A percentile compares a stretch with the other conserved stretches of the same genome.
Evolutionary conservation across 2,113 vertebrate species (phyloP).

Genomic region (Perognathus longimembris): DNA sequence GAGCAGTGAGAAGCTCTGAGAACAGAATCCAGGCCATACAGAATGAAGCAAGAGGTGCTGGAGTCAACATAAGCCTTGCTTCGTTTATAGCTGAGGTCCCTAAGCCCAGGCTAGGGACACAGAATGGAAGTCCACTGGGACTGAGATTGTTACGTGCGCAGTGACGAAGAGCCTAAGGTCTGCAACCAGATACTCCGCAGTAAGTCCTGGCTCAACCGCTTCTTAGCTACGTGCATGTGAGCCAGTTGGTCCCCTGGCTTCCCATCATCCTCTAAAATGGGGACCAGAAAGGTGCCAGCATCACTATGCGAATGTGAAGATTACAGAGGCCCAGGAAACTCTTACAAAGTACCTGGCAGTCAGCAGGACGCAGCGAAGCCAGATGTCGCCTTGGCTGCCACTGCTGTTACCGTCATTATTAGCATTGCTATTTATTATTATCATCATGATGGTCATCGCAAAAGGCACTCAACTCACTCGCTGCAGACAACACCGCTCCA

Average conservation of each 20-base stretch:
- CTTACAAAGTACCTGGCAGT: not conserved
- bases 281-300: not conserved
- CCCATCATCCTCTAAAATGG: not conserved
- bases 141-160: fast-evolving
- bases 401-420: fast-evolving
- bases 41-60: not conserved
- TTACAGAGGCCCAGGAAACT: not conserved
- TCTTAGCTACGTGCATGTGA: not conserved
- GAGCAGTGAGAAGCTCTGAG: not conserved
- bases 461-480: not conserved
- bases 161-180: not conserved
- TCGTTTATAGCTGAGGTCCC: not conserved
- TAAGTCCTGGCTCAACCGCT: not conserved
- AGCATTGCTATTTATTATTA: not conserved
- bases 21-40: not conserved
- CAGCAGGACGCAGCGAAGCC: not conserved
- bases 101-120: too few relatives aligned
- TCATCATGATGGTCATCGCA: not conserved
- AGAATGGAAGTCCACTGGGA: not conserved
- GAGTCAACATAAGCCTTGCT: not conserved
- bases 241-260: not conserved
- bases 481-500: not conserved
- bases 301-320: not conserved
- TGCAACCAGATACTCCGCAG: not conserved
- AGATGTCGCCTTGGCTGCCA: fast-evolving